Percentiles rank a stretch among this genome's conserved stretches.
Conservation (phyloP, 1,140 invertebrate genomes). For the Drosophila athabasca region DNA sequence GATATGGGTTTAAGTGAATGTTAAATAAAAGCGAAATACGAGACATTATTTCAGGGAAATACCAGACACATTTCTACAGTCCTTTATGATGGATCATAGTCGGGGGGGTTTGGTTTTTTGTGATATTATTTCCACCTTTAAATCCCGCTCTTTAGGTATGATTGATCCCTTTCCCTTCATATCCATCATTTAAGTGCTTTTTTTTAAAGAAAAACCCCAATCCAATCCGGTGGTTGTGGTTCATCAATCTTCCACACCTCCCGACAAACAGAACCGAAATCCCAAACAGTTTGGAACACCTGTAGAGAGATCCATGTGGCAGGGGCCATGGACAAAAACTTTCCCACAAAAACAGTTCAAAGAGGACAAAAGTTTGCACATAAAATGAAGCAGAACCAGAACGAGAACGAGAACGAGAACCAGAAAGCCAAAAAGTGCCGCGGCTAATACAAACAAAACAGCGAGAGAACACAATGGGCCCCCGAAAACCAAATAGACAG, state of each 20-base stretch:
- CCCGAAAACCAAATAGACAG: slow-evolving; percentile 32
- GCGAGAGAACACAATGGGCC: slow-evolving; percentile 41
- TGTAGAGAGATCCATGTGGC: slow-evolving; percentile 43
- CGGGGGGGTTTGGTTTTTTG: background rate
- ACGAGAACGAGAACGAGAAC: too few relatives aligned
- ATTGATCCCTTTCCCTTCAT: slow-evolving; percentile 6
- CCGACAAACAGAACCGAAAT: slow-evolving; percentile 42
- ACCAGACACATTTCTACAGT: background rate
- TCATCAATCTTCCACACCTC: slow-evolving; percentile 65
- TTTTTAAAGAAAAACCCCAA: background rate
- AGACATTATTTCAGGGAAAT: background rate
- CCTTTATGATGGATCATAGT: background rate
- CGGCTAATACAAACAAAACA: slow-evolving; percentile 71
- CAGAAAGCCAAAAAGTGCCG: slow-evolving; percentile 57
- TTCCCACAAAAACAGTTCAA: slow-evolving; percentile 62
- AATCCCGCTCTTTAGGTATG: background rate
- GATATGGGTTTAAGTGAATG: slow-evolving; percentile 24
- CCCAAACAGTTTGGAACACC: slow-evolving; percentile 48
- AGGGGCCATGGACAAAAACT: slow-evolving; percentile 35
- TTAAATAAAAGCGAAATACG: too few relatives aligned
- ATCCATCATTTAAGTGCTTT: slow-evolving; percentile 8
- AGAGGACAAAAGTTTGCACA: slow-evolving; percentile 66
- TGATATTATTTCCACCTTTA: background rate
- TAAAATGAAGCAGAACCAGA: slow-evolving; percentile 67
- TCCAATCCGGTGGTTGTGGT: background rate